A percentile compares a stretch with the other conserved stretches of the same genome.
Conservation (phyloP, 2,113 vertebrate genomes). For the Dipodomys spectabilis region DNA sequence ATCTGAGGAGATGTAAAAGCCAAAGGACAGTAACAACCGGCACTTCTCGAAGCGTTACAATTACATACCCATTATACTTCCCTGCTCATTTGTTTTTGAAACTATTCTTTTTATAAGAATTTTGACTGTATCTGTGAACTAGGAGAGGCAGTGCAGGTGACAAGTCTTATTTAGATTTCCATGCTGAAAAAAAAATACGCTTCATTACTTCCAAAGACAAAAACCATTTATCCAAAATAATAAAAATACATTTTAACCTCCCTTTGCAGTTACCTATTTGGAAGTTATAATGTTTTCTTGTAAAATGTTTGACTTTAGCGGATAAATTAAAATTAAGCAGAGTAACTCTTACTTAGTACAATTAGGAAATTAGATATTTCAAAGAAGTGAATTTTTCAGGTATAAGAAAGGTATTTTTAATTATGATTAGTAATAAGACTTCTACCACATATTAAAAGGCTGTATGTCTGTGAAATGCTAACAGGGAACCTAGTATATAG, state of each 20-base stretch:
- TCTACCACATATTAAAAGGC: background rate
- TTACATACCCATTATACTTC: background rate
- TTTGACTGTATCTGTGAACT: background rate
- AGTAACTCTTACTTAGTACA: conserved; percentile 8
- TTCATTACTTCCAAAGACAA: conserved; percentile 45
- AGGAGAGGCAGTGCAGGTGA: background rate
- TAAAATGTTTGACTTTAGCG: background rate
- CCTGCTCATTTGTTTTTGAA: conserved; percentile 35
- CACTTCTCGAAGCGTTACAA: background rate
- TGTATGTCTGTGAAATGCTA: background rate
- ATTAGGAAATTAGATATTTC: conserved; percentile 24
- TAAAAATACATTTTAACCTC: conserved; percentile 1
- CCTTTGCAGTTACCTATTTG: conserved; percentile 36
- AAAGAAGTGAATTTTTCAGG: conserved; percentile 23
- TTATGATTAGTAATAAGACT: background rate
- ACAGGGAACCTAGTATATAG: background rate
- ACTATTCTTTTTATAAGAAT: background rate
- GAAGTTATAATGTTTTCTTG: background rate
- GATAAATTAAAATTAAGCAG: conserved; percentile 43
- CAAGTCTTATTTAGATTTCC: conserved; percentile 1
- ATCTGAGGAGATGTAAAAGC: background rate
- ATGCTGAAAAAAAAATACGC: background rate
- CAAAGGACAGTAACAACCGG: background rate
- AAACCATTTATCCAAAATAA: conserved; percentile 36
- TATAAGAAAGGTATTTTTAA: conserved; percentile 32